Base-by-base conservation (phyloP, 2,113 vertebrate genomes). In the Chloropsis hardwickii region DNA sequence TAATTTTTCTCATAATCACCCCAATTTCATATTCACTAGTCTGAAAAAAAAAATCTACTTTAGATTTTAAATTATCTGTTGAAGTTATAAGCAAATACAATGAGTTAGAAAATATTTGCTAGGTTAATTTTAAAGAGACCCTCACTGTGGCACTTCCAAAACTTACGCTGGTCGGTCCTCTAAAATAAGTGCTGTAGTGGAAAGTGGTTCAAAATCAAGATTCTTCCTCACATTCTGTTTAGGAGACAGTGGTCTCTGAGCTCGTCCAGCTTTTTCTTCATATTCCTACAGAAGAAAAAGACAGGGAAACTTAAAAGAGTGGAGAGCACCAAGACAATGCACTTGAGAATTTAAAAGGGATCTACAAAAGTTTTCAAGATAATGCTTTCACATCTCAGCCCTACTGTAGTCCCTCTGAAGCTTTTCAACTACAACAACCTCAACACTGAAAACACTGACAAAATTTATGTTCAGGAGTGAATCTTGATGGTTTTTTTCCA, bases 161-260 rank as follows among this genome's bases (percentile, higher is more conserved):
- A 99, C 99, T 98, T 98, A 99, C 99, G 99, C 98, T 51, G 99
- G 99, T 79, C 99, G 98, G 97, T 99, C 98, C 94, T 99, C 99
- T 74, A 99, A 98, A 96, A 99, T 99, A 74, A 99, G 98, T 0
- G 99, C 99, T 1, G 99, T 99, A 95, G 99, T 99, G 96, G 99
- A 99, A n/a, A 99, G 98, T 7, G 99, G 99, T 90, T 99, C 99
- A 86, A 99, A 99, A 96, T 99, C 98, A 93, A 99, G 98, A 93
- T 98, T 99, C 97, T 98, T 99, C 98, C 99, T 99, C 97, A 99
- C 98, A 91, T 97, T 98, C 97, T 99, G 98, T 97, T 98, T 98
- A 48, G 99, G 99, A 94, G 99, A 99, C 14, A 98, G 98, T 6
- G 98, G 98, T 97, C 97, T 98, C 96, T 98, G 98, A 96, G 98